phyloP scores from a whole-genome alignment of 1,140 invertebrate species.

The Drosophila bocki region DNA sequence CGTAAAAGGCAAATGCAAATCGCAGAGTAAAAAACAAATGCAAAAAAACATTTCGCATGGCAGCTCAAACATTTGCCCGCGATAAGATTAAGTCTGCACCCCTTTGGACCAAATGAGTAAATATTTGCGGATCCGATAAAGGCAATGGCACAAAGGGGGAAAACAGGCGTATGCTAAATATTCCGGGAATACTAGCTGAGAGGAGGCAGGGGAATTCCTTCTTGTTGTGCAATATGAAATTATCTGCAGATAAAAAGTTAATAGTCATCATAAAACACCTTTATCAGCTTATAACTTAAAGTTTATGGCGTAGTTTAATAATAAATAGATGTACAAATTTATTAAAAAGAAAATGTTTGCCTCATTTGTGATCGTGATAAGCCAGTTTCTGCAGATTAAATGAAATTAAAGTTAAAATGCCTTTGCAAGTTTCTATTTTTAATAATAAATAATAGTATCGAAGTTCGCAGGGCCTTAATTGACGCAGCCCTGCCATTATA shows the following conservation, averaged over 20 bases:
- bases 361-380: background rate
- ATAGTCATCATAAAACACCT: too few species aligned
- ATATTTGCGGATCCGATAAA: slow-evolving; percentile 40
- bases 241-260: background rate
- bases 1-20: slow-evolving; percentile 24
- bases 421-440: background rate
- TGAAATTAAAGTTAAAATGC: too few species aligned
- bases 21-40: slow-evolving; percentile 3
- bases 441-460: background rate
- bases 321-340: background rate
- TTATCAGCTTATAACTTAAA: background rate
- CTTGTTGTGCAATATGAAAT: background rate
- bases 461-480: background rate
- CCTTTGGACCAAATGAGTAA: slow-evolving; percentile 5
- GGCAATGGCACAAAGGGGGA: background rate
- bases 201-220: too few species aligned
- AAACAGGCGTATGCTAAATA: slow-evolving; percentile 12
- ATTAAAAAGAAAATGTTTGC: too few species aligned
- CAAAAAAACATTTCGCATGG: slow-evolving; percentile 7
- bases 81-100: slow-evolving; percentile 38
- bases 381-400: background rate
- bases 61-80: slow-evolving; percentile 37
- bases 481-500: background rate
- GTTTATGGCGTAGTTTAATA: background rate
- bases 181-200: background rate